Conservation (phyloP, 2,113 vertebrate genomes). For the Melanerpes formicivorus region DNA sequence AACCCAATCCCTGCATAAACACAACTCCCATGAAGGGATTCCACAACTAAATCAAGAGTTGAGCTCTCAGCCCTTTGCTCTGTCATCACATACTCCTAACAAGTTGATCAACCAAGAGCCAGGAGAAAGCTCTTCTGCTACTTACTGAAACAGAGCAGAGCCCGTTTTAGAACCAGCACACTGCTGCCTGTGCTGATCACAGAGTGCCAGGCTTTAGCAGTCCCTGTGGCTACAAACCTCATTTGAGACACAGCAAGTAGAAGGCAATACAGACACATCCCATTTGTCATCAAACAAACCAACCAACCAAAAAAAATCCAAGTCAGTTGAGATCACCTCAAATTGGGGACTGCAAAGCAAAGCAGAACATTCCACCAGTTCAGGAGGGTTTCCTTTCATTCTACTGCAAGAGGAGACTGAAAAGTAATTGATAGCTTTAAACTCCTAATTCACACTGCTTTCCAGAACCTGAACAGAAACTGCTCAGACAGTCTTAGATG, state of each 20-base stretch:
- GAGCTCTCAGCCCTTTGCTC: background rate
- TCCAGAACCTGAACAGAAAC: background rate
- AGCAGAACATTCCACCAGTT: background rate
- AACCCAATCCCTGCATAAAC: background rate
- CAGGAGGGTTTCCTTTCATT: background rate
- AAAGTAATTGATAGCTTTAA: background rate
- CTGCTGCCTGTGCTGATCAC: accelerated
- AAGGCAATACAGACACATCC: background rate
- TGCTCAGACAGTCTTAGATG: background rate
- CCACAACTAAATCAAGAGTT: background rate
- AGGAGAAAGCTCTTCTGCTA: accelerated
- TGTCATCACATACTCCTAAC: accelerated
- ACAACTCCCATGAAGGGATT: background rate
- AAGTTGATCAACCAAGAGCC: background rate
- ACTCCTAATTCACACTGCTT: background rate
- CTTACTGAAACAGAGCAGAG: background rate
- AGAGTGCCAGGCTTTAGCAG: background rate
- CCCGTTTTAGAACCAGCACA: background rate
- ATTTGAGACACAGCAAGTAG: background rate
- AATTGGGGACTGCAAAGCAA: background rate
- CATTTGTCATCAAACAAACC: background rate
- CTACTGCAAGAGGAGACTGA: background rate
- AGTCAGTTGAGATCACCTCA: background rate
- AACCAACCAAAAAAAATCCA: background rate
- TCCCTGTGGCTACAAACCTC: background rate